Base-by-base conservation (phyloP, 2,888 invertebrate species). In the Alviniconcha strummeri region DNA sequence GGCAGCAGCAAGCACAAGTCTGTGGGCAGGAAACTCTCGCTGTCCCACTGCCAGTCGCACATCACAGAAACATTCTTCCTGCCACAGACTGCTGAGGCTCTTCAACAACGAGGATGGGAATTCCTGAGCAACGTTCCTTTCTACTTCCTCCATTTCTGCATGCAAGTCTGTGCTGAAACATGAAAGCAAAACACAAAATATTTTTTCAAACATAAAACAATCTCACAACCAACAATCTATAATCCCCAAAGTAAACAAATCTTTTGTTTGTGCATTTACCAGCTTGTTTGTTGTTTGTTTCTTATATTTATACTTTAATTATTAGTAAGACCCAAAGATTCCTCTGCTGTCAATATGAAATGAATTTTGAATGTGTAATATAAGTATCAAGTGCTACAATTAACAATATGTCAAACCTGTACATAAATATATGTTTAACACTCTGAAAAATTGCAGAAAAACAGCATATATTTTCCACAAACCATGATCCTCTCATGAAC, bases 1-100 rank as follows among this genome's bases (percentile, higher is more conserved):
- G 88, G 97, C 96, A 8, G 98, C 97, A 88, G 97, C 97, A 85
- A 98, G 94, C 13, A 98, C 96, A 19, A 97, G 96, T 89, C 97
- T 95, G 93, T 98, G 98, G 82, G 97, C 97, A 52, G 83, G 80
- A 83, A 92, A 91, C 64, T 85, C 84, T 80, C 87, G 85, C 1
- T 82, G 81, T 5, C 86, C 88, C 8, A 91, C 89, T 13, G 80
- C 69, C 13, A 86, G n/a, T 11, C 72, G 82, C n/a, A 86, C 77
- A 71, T 86, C 86, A 84, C 84, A 84, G 36, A 86, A 85, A 17
- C 36, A 57, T 6, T 60, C 19, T 8, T 84, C 83, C 52, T 74
- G 77, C 86, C 86, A 86, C n/a, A 86, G 69, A 11, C 67, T 52
- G 3, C 75, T 52, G 67, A 86, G 52, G n/a, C 71, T 86, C 75